phyloP scores from a whole-genome alignment of 2,113 vertebrate genomes.

The Sapajus apella region DNA sequence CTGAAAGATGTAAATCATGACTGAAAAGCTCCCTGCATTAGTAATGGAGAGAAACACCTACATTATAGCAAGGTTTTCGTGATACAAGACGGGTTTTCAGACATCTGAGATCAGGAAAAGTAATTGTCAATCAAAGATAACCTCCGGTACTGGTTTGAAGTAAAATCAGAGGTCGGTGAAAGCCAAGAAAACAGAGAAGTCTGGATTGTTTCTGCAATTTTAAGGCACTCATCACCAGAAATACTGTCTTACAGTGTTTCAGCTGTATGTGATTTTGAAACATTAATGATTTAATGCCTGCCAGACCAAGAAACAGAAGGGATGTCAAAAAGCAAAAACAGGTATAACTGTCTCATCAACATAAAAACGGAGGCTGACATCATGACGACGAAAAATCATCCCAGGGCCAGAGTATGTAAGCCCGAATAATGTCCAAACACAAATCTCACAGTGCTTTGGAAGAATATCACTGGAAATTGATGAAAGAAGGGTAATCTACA shows the following conservation, averaged over 20 bases:
- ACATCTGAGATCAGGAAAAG: slow-evolving; percentile 62
- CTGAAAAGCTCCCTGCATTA: slow-evolving; percentile 54
- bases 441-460: slow-evolving; percentile 25
- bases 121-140: slow-evolving; percentile 72
- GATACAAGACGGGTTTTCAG: slow-evolving; percentile 73
- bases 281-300: slow-evolving; percentile 76
- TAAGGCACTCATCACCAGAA: slow-evolving; percentile 58
- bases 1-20: slow-evolving; percentile 65
- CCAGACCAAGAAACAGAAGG: slow-evolving; percentile 64
- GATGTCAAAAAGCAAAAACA: slow-evolving; percentile 75
- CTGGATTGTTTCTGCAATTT: slow-evolving; percentile 53
- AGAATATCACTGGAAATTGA: not conserved
- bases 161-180: slow-evolving; percentile 61
- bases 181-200: slow-evolving; percentile 27
- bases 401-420: slow-evolving; percentile 35
- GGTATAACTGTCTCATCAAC: slow-evolving; percentile 54
- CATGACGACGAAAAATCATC: slow-evolving; percentile 69
- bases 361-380: slow-evolving; percentile 77
- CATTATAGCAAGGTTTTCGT: slow-evolving; percentile 57
- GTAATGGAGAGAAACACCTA: slow-evolving; percentile 66
- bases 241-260: slow-evolving; percentile 58
- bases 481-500: not conserved
- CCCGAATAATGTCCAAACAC: slow-evolving; percentile 54
- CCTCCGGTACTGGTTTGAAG: slow-evolving; percentile 61
- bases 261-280: slow-evolving; percentile 73